These are phyloP conservation scores for Poecilia velifera DNA, from an alignment of 2,797 vertebrate species.

Conservation along the genomic window DNA sequence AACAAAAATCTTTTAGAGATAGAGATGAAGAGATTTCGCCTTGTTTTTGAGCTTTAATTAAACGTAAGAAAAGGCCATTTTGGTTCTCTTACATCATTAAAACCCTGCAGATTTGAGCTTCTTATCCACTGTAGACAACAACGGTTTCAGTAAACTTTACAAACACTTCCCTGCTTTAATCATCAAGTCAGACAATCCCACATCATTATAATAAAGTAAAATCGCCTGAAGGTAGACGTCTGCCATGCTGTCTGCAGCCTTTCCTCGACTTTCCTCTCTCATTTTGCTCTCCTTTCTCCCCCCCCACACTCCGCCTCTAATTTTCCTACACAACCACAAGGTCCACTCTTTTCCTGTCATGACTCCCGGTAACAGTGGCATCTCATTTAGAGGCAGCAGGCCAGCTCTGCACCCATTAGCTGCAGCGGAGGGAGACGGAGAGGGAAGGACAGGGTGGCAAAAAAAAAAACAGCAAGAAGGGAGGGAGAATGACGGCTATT, in stretches of 20 bases:
- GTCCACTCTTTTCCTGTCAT: slow-evolving; percentile 55
- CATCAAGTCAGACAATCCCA: slow-evolving; percentile 13
- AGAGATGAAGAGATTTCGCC: background rate
- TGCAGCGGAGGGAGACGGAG: slow-evolving; percentile 50
- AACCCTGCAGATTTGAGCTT: background rate
- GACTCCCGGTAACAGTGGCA: slow-evolving; percentile 69
- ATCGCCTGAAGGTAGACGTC: slow-evolving; percentile 28
- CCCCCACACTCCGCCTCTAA: slow-evolving; percentile 34
- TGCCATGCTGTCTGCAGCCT: slow-evolving; percentile 37
- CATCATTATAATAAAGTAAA: slow-evolving; percentile 32
- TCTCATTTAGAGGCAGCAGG: slow-evolving; percentile 74
- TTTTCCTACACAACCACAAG: slow-evolving; percentile 61
- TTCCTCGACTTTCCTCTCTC: slow-evolving; percentile 54
- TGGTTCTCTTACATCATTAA: background rate
- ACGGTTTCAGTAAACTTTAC: background rate
- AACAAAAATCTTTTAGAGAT: background rate
- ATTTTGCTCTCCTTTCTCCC: slow-evolving; percentile 38
- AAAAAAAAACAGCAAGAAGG: slow-evolving; percentile 25
- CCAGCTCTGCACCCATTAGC: slow-evolving; percentile 68
- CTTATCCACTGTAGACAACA: background rate
- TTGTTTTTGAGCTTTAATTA: background rate
- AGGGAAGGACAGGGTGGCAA: slow-evolving; percentile 31
- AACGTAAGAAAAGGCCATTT: background rate
- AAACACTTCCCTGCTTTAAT: slow-evolving; percentile 18
- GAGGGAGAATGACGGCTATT: slow-evolving; percentile 66